Evolutionary conservation across 2,113 vertebrate species (phyloP).

Genomic region (Tyrannus savana): DNA sequence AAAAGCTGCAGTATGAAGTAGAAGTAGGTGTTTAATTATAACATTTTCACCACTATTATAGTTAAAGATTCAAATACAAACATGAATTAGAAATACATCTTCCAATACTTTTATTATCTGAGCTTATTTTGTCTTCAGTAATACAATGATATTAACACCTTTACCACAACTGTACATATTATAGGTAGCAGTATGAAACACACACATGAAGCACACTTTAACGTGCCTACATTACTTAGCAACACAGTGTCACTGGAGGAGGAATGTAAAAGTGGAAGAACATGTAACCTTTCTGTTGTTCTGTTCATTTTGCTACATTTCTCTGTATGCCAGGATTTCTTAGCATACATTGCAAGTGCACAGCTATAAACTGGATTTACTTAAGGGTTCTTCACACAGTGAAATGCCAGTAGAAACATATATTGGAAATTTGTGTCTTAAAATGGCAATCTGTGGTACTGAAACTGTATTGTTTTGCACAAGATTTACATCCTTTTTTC

Average conservation of each 20-base stretch:
- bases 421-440: background rate
- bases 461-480: background rate
- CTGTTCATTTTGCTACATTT: rapidly evolving
- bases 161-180: background rate
- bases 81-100: background rate
- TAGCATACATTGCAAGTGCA: background rate
- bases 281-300: background rate
- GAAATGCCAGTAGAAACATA: background rate
- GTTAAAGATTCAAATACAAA: background rate
- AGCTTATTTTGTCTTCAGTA: background rate
- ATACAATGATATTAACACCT: background rate
- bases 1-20: conserved; percentile 9
- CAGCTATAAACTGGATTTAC: background rate
- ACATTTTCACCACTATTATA: background rate
- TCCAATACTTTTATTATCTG: background rate
- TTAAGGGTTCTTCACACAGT: background rate
- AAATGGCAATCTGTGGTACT: background rate
- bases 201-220: background rate
- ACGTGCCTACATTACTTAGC: background rate
- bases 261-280: background rate
- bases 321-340: background rate
- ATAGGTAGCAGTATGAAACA: background rate
- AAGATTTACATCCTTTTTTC: background rate
- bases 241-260: background rate
- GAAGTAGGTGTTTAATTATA: background rate